A percentile compares a stretch with the other conserved stretches of the same genome.
These are phyloP conservation scores for Apis laboriosa DNA, from an alignment of 1,140 invertebrate species.

Conservation along the genomic window DNA sequence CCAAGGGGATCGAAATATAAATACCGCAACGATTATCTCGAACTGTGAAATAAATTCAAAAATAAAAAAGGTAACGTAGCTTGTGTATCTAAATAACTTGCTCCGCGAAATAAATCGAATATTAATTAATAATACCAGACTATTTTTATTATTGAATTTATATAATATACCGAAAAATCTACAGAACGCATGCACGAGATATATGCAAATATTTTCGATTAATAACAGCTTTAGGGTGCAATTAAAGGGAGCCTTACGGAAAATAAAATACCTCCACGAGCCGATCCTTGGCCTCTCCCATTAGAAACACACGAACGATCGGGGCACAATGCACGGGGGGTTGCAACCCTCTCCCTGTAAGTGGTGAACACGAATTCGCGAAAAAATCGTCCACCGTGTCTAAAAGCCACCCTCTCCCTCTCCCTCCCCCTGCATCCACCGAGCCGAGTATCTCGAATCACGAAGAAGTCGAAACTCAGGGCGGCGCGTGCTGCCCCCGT, in stretches of 20 bases:
- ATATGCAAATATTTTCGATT: too few species aligned
- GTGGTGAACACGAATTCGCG: slow-evolving; percentile 35
- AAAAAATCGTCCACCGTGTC: slow-evolving; percentile 73
- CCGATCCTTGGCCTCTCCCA: neutral
- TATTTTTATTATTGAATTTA: too few species aligned
- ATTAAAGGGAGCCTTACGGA: slow-evolving; percentile 15
- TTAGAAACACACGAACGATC: slow-evolving; percentile 40
- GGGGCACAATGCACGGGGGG: neutral
- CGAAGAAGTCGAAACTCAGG: slow-evolving; percentile 26
- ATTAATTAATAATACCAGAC: too few species aligned
- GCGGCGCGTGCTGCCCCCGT: slow-evolving; percentile 63
- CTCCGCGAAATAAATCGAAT: too few species aligned
- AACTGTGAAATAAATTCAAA: too few species aligned
- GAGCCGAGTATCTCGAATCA: neutral
- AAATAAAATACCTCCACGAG: neutral
- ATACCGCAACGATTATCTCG: too few species aligned
- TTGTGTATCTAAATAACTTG: too few species aligned
- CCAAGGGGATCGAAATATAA: too few species aligned
- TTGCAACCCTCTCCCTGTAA: slow-evolving; percentile 8
- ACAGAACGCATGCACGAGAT: too few species aligned
- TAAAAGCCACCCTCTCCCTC: slow-evolving; percentile 63
- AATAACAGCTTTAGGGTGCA: neutral
- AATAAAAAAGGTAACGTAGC: too few species aligned
- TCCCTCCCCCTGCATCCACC: neutral
- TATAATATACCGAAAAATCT: too few species aligned